phyloP scores from a whole-genome alignment of 1,140 invertebrate genomes.

The Galendromus occidentalis region DNA sequence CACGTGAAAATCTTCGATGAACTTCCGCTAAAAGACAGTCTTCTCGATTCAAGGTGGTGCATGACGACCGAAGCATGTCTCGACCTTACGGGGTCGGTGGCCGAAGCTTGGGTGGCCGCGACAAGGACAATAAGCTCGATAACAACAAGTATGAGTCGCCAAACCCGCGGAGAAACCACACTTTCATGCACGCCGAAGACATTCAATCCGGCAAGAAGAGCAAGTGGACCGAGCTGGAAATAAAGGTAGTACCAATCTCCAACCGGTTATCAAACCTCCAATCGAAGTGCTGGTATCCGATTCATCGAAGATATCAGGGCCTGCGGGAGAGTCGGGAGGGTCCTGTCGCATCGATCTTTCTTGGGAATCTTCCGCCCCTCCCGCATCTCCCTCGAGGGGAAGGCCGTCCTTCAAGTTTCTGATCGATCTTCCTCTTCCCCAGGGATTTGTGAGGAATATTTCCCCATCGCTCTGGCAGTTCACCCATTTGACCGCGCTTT shows the following conservation, averaged over 20 bases:
- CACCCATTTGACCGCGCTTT: constrained; percentile 70
- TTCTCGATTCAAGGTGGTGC: background rate
- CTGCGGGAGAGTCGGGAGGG: no score
- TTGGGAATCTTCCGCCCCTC: constrained; percentile 9
- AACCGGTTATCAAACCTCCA: no score
- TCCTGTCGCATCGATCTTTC: background rate
- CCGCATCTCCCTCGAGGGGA: background rate
- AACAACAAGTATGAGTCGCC: constrained; percentile 24
- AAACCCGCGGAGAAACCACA: constrained; percentile 47
- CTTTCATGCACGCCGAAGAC: constrained; percentile 77
- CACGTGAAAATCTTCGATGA: no score
- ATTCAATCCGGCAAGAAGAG: constrained; percentile 72
- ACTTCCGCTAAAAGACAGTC: no score
- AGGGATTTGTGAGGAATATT: constrained; percentile 76
- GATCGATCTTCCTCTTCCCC: constrained; percentile 21
- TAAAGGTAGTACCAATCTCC: constrained; percentile 25
- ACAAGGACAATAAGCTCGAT: constrained; percentile 13
- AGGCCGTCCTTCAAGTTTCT: no score
- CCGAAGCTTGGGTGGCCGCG: background rate
- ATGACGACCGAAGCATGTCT: constrained; percentile 8
- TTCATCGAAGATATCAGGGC: no score
- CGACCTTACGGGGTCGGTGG: background rate
- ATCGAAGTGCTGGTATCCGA: no score
- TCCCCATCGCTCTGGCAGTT: constrained; percentile 74
- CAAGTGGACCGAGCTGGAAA: constrained; percentile 58